Conservation (phyloP, 2,113 vertebrate genomes). For the Phalacrocorax aristotelis region DNA sequence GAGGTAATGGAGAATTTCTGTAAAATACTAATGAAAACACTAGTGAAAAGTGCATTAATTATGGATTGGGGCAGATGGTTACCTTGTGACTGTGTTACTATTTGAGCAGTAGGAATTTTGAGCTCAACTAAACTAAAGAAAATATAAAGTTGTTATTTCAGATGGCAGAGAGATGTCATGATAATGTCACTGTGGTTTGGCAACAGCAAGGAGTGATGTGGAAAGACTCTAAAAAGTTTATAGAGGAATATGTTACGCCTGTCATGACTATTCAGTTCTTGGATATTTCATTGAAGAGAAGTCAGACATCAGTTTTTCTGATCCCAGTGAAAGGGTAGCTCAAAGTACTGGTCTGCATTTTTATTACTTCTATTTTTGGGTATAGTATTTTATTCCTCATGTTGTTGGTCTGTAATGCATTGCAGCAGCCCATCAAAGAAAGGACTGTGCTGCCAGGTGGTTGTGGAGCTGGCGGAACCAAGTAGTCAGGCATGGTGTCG, state of each 20-base stretch:
- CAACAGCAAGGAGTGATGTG: neutral
- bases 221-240: neutral
- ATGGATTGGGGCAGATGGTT: neutral
- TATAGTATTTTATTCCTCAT: neutral
- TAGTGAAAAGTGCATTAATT: neutral
- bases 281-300: neutral
- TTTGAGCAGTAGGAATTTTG: neutral
- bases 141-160: neutral
- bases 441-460: neutral
- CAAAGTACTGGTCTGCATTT: neutral
- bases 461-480: neutral
- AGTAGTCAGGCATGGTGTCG: neutral
- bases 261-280: neutral
- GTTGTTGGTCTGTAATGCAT: neutral
- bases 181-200: neutral
- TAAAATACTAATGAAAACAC: neutral
- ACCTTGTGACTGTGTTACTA: neutral
- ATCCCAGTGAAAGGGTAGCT: neutral
- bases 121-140: neutral
- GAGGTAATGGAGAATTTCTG: neutral
- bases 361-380: neutral
- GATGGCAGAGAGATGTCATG: neutral
- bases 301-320: neutral
- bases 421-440: neutral
- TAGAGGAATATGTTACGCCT: neutral